Percentiles rank a stretch among this genome's conserved stretches.
Evolutionary conservation across 2,888 invertebrate genomes (phyloP).

Genomic region (Drosophila histrio): DNA sequence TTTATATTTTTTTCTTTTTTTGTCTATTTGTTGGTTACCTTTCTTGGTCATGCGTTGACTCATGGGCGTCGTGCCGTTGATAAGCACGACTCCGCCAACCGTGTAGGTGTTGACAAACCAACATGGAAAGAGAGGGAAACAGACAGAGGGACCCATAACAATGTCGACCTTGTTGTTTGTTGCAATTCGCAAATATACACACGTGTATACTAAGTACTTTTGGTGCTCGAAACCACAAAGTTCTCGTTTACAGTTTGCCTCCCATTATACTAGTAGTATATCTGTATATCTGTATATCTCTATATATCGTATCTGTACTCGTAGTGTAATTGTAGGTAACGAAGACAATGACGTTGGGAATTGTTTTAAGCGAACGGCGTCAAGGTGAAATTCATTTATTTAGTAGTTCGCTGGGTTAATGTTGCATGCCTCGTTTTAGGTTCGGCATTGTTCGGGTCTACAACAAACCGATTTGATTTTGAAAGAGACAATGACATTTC

Average conservation of each 20-base stretch:
- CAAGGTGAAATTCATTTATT: constrained; percentile 79
- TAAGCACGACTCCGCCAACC: constrained; percentile 55
- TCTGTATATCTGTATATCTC: neutral
- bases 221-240: constrained; percentile 51
- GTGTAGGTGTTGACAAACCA: constrained; percentile 55
- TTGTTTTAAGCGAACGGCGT: constrained; percentile 49
- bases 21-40: constrained; percentile 63
- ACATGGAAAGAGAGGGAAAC: neutral
- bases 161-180: constrained; percentile 50
- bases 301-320: constrained; percentile 4
- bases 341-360: constrained; percentile 68
- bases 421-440: constrained; percentile 40
- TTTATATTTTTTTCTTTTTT: constrained; percentile 21
- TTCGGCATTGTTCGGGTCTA: constrained; percentile 23
- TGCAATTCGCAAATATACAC: constrained; percentile 22
- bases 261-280: neutral
- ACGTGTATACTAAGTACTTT: neutral
- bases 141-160: constrained; percentile 26
- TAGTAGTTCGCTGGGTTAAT: constrained; percentile 69
- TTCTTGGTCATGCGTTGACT: constrained; percentile 75
- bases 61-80: constrained; percentile 65
- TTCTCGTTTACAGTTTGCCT: constrained; percentile 40
- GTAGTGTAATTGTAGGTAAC: constrained; percentile 39
- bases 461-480: constrained; percentile 25
- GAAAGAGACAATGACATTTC: constrained; percentile 38